Conservation (phyloP, 1,140 invertebrate genomes). For the Platyscapa corneri region DNA sequence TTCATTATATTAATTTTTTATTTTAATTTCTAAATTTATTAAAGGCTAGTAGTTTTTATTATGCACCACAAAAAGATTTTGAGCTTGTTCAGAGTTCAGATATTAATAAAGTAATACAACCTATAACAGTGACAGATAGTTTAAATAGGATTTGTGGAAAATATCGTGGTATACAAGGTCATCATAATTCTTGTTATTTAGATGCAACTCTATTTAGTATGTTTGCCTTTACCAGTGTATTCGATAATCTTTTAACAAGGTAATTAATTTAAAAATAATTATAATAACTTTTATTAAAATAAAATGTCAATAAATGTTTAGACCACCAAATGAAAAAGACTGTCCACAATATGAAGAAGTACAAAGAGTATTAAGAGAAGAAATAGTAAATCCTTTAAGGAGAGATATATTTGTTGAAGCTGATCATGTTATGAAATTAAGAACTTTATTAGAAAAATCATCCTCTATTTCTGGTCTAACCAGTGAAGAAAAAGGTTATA, state of each 20-base stretch:
- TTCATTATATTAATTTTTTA: slow-evolving; percentile 53
- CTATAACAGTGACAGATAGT: slow-evolving; percentile 81
- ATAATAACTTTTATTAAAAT: background rate
- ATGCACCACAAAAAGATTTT: slow-evolving; percentile 67
- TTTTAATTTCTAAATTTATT: slow-evolving; percentile 29
- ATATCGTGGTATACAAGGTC: slow-evolving; percentile 94
- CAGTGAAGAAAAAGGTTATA: slow-evolving; percentile 89
- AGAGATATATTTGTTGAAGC: slow-evolving; percentile 92
- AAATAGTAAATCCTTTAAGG: slow-evolving; percentile 96
- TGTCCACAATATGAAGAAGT: slow-evolving; percentile 90
- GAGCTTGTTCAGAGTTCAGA: slow-evolving; percentile 83
- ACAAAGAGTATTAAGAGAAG: slow-evolving; percentile 92
- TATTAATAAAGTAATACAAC: slow-evolving; percentile 85
- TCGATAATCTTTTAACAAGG: slow-evolving; percentile 92
- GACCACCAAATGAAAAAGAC: slow-evolving; percentile 80
- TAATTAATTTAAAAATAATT: slow-evolving; percentile 60
- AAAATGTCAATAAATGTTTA: slow-evolving; percentile 64
- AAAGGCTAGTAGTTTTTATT: slow-evolving; percentile 58
- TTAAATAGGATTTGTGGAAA: slow-evolving; percentile 83
- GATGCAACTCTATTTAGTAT: slow-evolving; percentile 97
- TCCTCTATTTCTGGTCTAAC: slow-evolving; percentile 93
- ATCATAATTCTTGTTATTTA: slow-evolving; percentile 98
- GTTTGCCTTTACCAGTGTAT: slow-evolving; percentile 96
- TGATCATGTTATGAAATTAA: slow-evolving; percentile 95
- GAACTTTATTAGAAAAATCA: slow-evolving; percentile 89